A percentile compares a stretch with the other conserved stretches of the same genome.
phyloP scores from a whole-genome alignment of 2,113 vertebrate species.

The Cochlearius cochlearius region DNA sequence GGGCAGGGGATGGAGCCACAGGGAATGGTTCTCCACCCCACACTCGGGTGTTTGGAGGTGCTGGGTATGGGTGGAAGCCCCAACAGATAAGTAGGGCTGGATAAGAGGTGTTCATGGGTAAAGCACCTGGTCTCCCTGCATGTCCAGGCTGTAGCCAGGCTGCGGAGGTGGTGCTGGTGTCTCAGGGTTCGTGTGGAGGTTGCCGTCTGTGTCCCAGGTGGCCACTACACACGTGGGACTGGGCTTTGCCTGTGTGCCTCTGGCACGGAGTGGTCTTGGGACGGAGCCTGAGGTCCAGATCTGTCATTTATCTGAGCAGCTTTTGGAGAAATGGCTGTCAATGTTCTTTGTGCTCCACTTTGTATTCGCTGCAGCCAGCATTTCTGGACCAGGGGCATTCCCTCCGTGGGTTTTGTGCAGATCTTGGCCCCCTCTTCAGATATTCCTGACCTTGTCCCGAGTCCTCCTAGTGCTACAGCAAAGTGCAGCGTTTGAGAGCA shows the following conservation, averaged over 20 bases:
- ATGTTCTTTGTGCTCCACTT: neutral
- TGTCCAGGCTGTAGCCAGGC: neutral
- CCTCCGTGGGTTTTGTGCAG: neutral
- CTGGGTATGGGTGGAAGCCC: neutral
- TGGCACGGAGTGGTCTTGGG: neutral
- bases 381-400: neutral
- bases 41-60: neutral
- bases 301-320: neutral
- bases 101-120: neutral
- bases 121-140: too few species aligned
- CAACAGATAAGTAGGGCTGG: neutral
- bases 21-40: neutral
- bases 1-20: neutral
- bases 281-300: neutral
- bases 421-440: neutral
- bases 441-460: rapidly evolving
- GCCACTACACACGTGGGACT: rapidly evolving
- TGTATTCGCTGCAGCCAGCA: neutral
- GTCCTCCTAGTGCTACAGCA: rapidly evolving
- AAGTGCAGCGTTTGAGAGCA: neutral
- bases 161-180: neutral
- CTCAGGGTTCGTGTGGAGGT: rapidly evolving
- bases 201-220: rapidly evolving
- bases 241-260: neutral
- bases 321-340: neutral